Base-by-base conservation (phyloP, 2,797 vertebrate species). In the Hypotaenidia philippensis region DNA sequence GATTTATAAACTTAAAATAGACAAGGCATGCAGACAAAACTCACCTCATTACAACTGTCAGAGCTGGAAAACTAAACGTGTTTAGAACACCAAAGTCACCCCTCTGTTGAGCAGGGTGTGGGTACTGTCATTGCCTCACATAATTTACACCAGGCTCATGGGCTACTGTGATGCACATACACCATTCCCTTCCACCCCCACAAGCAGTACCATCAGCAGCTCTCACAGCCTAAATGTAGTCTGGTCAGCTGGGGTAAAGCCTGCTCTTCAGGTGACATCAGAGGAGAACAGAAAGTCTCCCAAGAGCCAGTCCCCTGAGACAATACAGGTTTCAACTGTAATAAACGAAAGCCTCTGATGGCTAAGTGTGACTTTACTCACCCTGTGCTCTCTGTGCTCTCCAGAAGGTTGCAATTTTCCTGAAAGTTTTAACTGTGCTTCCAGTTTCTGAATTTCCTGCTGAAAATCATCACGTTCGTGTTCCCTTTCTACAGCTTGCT, bases 401-500 rank as follows among this genome's bases (percentile, higher is more conserved):
- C 78, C 96, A 3, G 52, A 87, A 61, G 63, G 27, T 57, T 97
- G 97, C 0, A 45, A 95, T 94, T 98, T 98, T 94, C 93, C 17
- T 6, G 97, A 94, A 72, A 98, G 97, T 88, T 96, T 98, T 68
- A 99, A 98, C 90, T 98, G 98, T 44, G 96, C 98, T 97, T 99
- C 99, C 74, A 99, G 95, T 63, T 98, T 98, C 80, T 95, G 96
- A 93, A 99, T 99, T 97, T 99, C 99, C 96, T 99, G 99, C 97
- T 99, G 99, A 94, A 99, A 99, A 95, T 99, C 99, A 78, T 99
- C 99, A 4, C 99, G 98, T 66, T 99, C 99, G 0, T 99, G 99
- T 93, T 99, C 99, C n/a, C 99, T 97, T 96, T 99, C 99, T 22
- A 98, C 96, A 5, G 99, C 99, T 96, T 99, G 99, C 82, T 99